Conservation (phyloP, 2,113 vertebrate genomes). For the Eidolon helvum region DNA sequence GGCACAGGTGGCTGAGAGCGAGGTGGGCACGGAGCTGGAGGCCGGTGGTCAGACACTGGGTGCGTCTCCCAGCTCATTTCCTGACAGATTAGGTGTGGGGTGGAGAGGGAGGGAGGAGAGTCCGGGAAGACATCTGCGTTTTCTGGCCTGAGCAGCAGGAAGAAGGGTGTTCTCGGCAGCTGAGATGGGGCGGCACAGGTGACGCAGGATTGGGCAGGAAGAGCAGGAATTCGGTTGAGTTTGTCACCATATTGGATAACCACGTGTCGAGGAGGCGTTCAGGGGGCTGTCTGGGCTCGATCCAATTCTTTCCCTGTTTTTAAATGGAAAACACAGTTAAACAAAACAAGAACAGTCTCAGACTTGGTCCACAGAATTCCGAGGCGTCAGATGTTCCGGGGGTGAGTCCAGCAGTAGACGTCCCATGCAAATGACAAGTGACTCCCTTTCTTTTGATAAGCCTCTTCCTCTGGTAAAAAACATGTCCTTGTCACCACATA, state of each 20-base stretch:
- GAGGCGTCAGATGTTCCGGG: neutral
- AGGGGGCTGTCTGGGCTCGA: neutral
- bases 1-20: fast-evolving
- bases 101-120: fast-evolving
- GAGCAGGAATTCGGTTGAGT: neutral
- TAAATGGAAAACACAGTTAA: neutral
- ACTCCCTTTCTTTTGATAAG: neutral
- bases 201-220: neutral
- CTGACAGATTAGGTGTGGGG: fast-evolving
- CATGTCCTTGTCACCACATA: neutral
- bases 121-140: neutral
- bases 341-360: neutral
- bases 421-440: fast-evolving
- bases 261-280: fast-evolving
- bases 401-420: fast-evolving
- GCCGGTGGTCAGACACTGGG: fast-evolving
- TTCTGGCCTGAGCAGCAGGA: neutral
- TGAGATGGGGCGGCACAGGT: fast-evolving
- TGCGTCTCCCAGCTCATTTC: neutral
- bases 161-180: fast-evolving
- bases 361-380: neutral
- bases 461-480: neutral
- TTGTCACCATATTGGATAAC: fast-evolving
- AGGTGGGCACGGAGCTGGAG: neutral
- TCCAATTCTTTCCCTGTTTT: neutral